Conservation (phyloP, 2,888 invertebrate species). For the Hirtodrosophila confusa region DNA sequence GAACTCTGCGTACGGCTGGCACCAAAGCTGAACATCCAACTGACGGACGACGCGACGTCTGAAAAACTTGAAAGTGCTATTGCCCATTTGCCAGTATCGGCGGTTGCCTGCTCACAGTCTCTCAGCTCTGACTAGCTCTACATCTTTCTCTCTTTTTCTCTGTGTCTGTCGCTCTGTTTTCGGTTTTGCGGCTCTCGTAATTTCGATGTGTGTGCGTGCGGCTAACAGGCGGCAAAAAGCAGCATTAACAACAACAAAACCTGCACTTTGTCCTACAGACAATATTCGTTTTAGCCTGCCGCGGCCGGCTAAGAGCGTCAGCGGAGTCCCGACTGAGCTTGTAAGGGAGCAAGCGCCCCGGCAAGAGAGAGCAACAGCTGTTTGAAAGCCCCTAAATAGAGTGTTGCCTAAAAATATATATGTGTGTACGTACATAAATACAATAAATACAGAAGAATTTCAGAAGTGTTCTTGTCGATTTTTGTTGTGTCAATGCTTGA, state of each 20-base stretch:
- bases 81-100: conserved; percentile 46
- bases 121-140: conserved; percentile 25
- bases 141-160: conserved; percentile 11
- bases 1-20: conserved; percentile 70
- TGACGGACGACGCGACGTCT: conserved; percentile 52
- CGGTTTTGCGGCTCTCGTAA: conserved; percentile 37
- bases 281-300: conserved; percentile 41
- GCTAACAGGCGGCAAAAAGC: conserved; percentile 35
- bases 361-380: conserved; percentile 44
- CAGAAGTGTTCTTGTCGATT: too few species aligned
- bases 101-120: conserved; percentile 22
- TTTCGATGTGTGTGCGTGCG: conserved; percentile 48
- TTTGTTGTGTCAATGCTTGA: too few species aligned
- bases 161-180: conserved; percentile 2
- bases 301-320: conserved; percentile 32
- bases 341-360: conserved; percentile 7
- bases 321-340: conserved; percentile 9
- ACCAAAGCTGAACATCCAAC: conserved; percentile 82
- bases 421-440: background rate
- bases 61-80: conserved; percentile 61
- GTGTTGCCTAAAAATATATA: background rate
- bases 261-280: conserved; percentile 65
- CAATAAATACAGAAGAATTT: background rate
- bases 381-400: conserved; percentile 23
- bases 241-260: conserved; percentile 15